Base-by-base conservation (phyloP, 2,888 invertebrate species). In the Leistus spinibarbis region DNA sequence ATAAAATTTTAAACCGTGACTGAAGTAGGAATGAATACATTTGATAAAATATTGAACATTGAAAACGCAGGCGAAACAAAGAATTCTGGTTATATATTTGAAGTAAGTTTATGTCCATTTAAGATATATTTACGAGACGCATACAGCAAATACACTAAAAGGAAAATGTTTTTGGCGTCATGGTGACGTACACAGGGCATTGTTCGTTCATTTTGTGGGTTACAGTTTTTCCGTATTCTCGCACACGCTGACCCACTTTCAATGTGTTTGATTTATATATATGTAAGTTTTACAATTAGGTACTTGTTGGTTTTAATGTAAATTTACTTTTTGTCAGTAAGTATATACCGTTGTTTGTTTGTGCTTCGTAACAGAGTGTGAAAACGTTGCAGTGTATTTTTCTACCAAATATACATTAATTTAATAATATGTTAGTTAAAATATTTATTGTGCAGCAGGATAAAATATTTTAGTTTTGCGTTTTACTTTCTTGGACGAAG, bases 211-310 rank as follows among this genome's bases (percentile, higher is more conserved):
- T 60, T 16, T 60, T 60, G 16, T 4, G 22, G 17, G 3, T 19
- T 20, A 60, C 17, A 60, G 3, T 19, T 19, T 10, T 9, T 19
- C 4, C 13, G 20, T 60, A 19, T 60, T 60, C 10, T 4, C 17
- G 22, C 2, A 60, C 17, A 60, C 20, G 20, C 22, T 60, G 60
- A 60, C 60, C 60, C 22, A 60, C 19, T 60, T 60, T 60, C 22
- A 22, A 60, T 22, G 60, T 60, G 16, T 60, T 60, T 60, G 60
- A 60, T 60, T 60, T 60, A 60, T 60, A 60, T n/a, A n/a, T 60
- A 16, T 60, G 19, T 60, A 60, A 60, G 19, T 60, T 60, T 60
- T 17, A 60, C 10, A 16, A 16, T 19, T 22, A n/a, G n/a, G n/a
- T n/a, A 22, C 2, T 60, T 60, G 22, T 60, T 60, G 17, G 19